Conservation (phyloP, 2,888 invertebrate genomes). For the Rhorus exstirpatorius region DNA sequence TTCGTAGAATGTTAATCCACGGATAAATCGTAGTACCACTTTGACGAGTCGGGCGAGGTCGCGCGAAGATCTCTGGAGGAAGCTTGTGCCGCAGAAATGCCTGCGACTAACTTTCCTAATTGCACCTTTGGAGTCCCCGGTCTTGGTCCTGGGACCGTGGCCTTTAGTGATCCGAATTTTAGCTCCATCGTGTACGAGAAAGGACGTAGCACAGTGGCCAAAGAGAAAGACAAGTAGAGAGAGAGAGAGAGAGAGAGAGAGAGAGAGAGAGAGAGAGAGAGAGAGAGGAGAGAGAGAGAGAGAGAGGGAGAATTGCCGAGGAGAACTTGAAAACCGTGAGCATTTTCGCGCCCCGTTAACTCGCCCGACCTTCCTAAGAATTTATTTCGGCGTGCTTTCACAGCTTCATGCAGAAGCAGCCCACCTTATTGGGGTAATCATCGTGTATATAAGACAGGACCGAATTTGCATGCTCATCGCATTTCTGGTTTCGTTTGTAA, state of each 20-base stretch:
- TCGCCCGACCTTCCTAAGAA: slow-evolving; percentile 59
- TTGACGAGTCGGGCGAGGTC: slow-evolving; percentile 47
- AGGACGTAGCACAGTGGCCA: slow-evolving; percentile 49
- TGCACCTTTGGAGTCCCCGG: slow-evolving; percentile 64
- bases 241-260: slow-evolving; percentile 2
- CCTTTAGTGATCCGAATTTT: slow-evolving; percentile 44
- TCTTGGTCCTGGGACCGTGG: not conserved
- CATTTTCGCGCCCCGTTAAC: slow-evolving; percentile 63
- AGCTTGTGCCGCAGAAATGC: slow-evolving; percentile 6
- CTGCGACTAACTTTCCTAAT: slow-evolving; percentile 72
- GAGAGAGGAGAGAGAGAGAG: slow-evolving; percentile 16
- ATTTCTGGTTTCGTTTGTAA: slow-evolving; percentile 48
- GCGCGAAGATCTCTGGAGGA: slow-evolving; percentile 44
- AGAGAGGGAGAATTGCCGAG: slow-evolving; percentile 9
- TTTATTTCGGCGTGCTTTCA: slow-evolving; percentile 50
- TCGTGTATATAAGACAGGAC: slow-evolving; percentile 9
- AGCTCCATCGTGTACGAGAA: slow-evolving; percentile 41
- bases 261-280: slow-evolving; percentile 16
- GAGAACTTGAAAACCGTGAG: slow-evolving; percentile 8
- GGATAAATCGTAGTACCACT: slow-evolving; percentile 60
- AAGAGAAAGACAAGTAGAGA: slow-evolving; percentile 58
- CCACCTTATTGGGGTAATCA: slow-evolving; percentile 46
- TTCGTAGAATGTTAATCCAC: not conserved
- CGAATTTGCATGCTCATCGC: slow-evolving; percentile 60
- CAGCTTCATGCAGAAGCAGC: slow-evolving; percentile 21